Conservation (phyloP, 2,113 vertebrate genomes). For the Illadopsis cleaveri region DNA sequence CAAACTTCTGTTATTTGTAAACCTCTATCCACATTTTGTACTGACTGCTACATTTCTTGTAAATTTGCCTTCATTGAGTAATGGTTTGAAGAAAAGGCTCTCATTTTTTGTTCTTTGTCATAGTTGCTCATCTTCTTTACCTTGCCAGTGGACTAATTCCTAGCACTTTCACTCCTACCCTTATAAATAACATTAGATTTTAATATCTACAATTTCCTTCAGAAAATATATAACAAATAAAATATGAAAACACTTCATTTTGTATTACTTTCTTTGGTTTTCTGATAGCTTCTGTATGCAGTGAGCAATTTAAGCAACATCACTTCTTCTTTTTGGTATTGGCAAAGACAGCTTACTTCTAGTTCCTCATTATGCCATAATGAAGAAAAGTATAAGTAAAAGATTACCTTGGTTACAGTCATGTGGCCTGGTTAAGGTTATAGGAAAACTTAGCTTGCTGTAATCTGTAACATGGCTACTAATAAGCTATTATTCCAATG, state of each 20-base stretch:
- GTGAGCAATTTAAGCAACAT: neutral
- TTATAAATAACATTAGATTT: neutral
- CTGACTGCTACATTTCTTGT: neutral
- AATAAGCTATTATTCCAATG: neutral
- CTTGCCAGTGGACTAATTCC: neutral
- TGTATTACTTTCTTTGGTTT: fast-evolving
- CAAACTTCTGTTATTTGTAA: neutral
- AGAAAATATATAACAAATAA: neutral
- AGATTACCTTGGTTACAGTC: neutral
- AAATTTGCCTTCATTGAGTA: neutral
- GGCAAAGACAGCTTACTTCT: neutral
- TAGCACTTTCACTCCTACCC: neutral
- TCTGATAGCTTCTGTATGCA: neutral
- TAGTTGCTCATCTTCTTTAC: neutral
- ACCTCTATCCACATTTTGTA: neutral
- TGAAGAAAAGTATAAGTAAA: neutral
- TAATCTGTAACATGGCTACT: neutral
- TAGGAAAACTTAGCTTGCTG: neutral
- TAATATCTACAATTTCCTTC: neutral
- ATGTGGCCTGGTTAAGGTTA: neutral
- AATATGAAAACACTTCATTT: neutral
- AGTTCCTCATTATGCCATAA: neutral
- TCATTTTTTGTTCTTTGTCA: neutral
- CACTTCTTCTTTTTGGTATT: neutral
- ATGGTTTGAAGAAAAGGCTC: neutral